These are phyloP conservation scores for Ammodytes dubius DNA, from an alignment of 2,113 vertebrate genomes.

Conservation along the genomic window DNA sequence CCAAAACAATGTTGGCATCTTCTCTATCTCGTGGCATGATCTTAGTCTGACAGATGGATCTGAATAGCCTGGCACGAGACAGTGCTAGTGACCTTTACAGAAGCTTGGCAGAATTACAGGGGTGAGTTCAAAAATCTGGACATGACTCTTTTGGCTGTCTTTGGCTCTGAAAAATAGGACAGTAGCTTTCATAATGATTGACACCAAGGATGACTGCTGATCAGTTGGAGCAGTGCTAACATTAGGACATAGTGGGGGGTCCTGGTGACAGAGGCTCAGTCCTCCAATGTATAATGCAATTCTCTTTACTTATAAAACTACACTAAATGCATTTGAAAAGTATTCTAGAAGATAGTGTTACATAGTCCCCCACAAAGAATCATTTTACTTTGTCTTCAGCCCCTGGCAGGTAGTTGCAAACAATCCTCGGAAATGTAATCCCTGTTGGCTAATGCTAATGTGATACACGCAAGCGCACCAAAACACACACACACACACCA, in stretches of 20 bases:
- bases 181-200: neutral
- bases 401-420: neutral
- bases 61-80: conserved; percentile 42
- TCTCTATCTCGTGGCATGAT: conserved; percentile 35
- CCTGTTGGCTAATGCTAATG: neutral
- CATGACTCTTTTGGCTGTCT: neutral
- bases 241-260: neutral
- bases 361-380: too few species aligned
- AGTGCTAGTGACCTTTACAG: conserved; percentile 48
- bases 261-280: neutral
- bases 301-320: neutral
- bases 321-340: neutral
- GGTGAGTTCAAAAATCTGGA: conserved; percentile 26
- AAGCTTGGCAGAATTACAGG: conserved; percentile 35
- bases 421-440: conserved; percentile 2
- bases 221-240: neutral
- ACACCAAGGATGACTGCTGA: neutral
- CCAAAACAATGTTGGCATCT: conserved; percentile 46
- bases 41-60: conserved; percentile 74
- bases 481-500: neutral
- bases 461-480: too few species aligned
- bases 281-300: too few species aligned
- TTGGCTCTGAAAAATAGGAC: neutral
- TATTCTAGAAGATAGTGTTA: neutral
- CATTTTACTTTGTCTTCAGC: neutral